Base-by-base conservation (phyloP, 2,888 invertebrate genomes). In the Pachliopta kotzebuea region DNA sequence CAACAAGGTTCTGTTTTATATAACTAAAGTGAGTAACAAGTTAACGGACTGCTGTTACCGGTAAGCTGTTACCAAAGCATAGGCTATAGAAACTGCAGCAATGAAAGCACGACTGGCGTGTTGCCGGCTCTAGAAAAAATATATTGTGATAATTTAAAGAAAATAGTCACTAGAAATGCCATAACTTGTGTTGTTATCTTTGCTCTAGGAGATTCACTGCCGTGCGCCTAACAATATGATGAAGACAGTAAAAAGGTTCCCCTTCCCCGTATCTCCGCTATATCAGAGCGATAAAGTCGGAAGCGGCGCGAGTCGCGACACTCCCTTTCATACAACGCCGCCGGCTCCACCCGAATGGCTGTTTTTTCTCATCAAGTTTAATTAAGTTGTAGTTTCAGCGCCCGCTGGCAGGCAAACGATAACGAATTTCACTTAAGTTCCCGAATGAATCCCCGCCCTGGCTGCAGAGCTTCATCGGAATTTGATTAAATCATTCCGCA, bases 301-400 rank as follows among this genome's bases (percentile, higher is more conserved):
- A 56, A 50, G 37, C 14, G 37, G 37, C 37, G 37, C 37, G 57
- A 37, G 57, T 53, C 62, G 62, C 57, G 62, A 26, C 57, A 45
- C 20, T 63, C 24, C 52, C 52, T 59, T 60, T 63, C 53, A 53
- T 63, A 29, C 57, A 57, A 60, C 50, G 56, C 56, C 20, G 37
- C 20, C 20, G 49, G 49, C 54, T 63, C n/a, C 45, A 63, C 29
- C 42, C 49, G 56, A 64, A 64, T 56, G 60, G 64, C 53, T 64
- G 52, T 64, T 64, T 64, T 64, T 64, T 63, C 63, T 63, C 63
- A 63, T 63, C 64, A 52, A 64, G 37, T 64, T 64, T 60, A 64
- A 64, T 64, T 64, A 64, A 64, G 56, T 64, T 60, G 64, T 56
- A 64, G 60, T 60, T 60, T 55, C 37, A 55, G 50, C 21, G 58